Evolutionary conservation across 2,888 invertebrate species (phyloP).

Genomic region (Actias luna): DNA sequence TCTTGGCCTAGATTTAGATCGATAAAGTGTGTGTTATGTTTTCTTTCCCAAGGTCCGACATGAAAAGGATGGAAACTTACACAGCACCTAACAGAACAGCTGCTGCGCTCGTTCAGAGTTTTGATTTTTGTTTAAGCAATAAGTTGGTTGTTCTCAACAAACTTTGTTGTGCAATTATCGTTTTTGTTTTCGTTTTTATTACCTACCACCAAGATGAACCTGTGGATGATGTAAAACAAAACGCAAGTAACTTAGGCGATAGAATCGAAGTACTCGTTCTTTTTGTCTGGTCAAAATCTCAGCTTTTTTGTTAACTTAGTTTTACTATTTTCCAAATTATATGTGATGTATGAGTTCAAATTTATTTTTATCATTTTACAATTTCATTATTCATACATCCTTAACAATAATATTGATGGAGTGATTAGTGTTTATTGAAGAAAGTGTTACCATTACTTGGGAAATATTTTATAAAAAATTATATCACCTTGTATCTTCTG

Average conservation of each 20-base stretch:
- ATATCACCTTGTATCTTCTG: not conserved
- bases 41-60: constrained; percentile 56
- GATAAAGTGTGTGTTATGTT: constrained; percentile 28
- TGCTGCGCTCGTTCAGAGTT: constrained; percentile 33
- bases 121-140: constrained; percentile 19
- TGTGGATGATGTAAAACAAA: constrained; percentile 23
- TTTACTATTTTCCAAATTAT: not conserved
- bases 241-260: constrained; percentile 32
- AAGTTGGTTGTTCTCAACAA: constrained; percentile 27
- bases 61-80: constrained; percentile 31
- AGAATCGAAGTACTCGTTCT: constrained; percentile 13
- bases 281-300: not conserved
- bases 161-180: constrained; percentile 24
- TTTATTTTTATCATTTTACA: not conserved
- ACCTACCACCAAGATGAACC: constrained; percentile 30
- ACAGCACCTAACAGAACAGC: not conserved
- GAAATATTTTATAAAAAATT: not conserved
- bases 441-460: not conserved
- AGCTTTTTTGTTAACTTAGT: not conserved
- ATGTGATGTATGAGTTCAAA: not conserved
- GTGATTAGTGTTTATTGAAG: not conserved
- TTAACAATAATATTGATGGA: not conserved
- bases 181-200: constrained; percentile 36
- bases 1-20: constrained; percentile 21
- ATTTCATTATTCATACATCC: not conserved